Conservation (phyloP, 2,888 invertebrate species). For the Miltochrista miniata region DNA sequence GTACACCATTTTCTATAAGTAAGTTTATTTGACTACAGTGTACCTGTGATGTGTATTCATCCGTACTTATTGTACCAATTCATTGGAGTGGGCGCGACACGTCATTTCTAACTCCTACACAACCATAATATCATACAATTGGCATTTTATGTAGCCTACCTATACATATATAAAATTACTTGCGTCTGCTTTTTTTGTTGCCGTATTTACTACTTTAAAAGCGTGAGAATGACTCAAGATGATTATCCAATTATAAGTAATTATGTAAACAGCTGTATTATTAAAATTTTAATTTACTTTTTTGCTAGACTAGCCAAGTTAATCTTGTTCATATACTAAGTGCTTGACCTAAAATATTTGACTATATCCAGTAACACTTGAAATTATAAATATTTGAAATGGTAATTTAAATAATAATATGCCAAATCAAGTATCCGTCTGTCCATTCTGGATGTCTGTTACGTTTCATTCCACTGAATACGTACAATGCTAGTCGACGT, state of each 20-base stretch:
- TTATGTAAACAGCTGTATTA: constrained; percentile 15
- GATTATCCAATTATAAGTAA: constrained; percentile 23
- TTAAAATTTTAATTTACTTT: not conserved
- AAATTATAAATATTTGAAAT: not conserved
- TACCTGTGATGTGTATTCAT: constrained; percentile 52
- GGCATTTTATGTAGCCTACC: constrained; percentile 10
- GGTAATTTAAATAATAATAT: constrained; percentile 18
- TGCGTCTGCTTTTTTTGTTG: constrained; percentile 5
- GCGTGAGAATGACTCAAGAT: constrained; percentile 23
- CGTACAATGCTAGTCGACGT: constrained; percentile 67
- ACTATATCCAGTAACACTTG: not conserved
- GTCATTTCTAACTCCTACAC: constrained; percentile 62
- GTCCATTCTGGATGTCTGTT: constrained; percentile 54
- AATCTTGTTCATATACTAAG: too few relatives aligned
- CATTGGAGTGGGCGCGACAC: constrained; percentile 73
- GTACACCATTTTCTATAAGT: constrained; percentile 69
- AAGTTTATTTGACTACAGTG: constrained; percentile 73
- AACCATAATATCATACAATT: constrained; percentile 51
- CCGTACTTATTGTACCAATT: constrained; percentile 61
- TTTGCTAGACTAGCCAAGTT: too few relatives aligned
- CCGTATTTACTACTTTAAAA: constrained; percentile 4
- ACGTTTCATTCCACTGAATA: constrained; percentile 63
- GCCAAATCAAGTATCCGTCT: constrained; percentile 21
- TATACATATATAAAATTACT: constrained; percentile 3
- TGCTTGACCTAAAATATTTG: too few relatives aligned